Evolutionary conservation across 2,797 vertebrate genomes (phyloP).

Genomic region (Chloroceryle amazona): DNA sequence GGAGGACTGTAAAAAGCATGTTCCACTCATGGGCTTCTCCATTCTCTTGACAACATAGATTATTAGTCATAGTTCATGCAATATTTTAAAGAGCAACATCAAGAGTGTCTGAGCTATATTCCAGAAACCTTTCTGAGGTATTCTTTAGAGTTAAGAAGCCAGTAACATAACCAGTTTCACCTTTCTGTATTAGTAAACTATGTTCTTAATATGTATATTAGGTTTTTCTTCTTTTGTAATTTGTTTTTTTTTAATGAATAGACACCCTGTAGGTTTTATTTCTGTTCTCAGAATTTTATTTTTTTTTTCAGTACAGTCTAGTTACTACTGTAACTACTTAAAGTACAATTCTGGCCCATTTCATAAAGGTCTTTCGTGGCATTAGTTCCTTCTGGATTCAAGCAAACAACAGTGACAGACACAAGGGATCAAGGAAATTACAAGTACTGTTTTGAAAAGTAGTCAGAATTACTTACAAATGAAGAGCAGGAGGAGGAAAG

Average conservation of each 20-base stretch:
- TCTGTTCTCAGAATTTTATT: not conserved
- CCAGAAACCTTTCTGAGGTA: not conserved
- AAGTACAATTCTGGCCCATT: not conserved
- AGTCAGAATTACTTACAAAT: not conserved
- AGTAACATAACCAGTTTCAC: not conserved
- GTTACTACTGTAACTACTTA: not conserved
- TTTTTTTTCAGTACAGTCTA: not conserved
- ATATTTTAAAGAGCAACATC: rapidly evolving
- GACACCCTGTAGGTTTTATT: not conserved
- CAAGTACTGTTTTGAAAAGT: not conserved
- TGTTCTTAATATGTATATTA: not conserved
- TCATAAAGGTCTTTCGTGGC: not conserved
- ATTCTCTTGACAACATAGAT: not conserved
- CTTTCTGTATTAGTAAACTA: not conserved
- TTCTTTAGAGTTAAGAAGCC: not conserved
- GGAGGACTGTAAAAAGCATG: not conserved
- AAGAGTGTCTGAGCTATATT: not conserved
- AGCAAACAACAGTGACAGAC: not conserved
- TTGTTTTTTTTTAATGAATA: not conserved
- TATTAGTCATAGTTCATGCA: not conserved
- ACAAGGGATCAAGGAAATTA: not conserved
- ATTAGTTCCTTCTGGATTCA: not conserved
- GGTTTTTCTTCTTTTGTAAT: not conserved
- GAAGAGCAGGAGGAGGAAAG: not conserved
- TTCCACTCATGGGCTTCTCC: not conserved